Evolutionary conservation across 2,113 vertebrate genomes (phyloP), one percentile per base, ranked within the genome.

Genomic region (Neogobius melanostomus): DNA sequence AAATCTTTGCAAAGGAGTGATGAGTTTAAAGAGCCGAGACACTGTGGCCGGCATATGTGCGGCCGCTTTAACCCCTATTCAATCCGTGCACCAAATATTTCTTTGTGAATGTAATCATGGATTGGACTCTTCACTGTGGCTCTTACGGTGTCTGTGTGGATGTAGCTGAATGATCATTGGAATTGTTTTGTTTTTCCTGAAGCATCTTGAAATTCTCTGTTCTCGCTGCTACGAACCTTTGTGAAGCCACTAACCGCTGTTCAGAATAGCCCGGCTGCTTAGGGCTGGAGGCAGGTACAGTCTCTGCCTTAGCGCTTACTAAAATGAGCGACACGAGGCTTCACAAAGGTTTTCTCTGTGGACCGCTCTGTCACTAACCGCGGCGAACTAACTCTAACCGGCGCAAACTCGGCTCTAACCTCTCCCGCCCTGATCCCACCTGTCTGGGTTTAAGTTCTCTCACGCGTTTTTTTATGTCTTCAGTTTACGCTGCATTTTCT

Each of bases 321-420:
- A 36, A 4, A 36, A 3, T 36, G 28, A 36, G 28, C 3, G 11
- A 56, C 36, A 59, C 14, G 68, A 51, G 74, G 77, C 60, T 47
- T 72, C 69, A 70, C 43, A 46, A 50, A 72, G 66, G 66, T 56
- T 59, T 66, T 5, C 11, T 62, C 5, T 11, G 7, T 15, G 48
- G 53, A 67, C 45, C 15, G 1, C 0, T 48, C 56, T 42, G 57
- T 14, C 48, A 68, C 76, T 87, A 85, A 86, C 74, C 60, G 61
- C 42, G 60, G 69, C 49, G 64, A 3, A 80, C 81, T 87, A 86
- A 85, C 85, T 71, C n/a, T n/a, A 72, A 45, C 21, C 59, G 4
- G 49, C 49, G 11, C 57, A 43, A 14, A 15, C 12, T 11, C 11
- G 28, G 21, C 11, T 6, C 11, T 42, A 42, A 12, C 6, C 49